Base-by-base conservation (phyloP, 2,797 vertebrate species). In the Etheostoma perlongum region DNA sequence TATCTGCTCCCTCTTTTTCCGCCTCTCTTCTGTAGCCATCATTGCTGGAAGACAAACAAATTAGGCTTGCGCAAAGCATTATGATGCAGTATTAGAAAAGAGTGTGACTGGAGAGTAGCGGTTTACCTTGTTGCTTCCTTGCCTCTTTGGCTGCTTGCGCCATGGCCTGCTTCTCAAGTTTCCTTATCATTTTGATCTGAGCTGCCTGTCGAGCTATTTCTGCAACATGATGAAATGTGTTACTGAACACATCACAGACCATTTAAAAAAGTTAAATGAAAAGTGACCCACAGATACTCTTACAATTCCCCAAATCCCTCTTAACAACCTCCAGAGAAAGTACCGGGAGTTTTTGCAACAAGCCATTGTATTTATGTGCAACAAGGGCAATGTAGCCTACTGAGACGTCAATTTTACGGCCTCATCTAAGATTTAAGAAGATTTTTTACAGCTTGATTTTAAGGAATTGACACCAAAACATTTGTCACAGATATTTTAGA, bases 181-280 rank as follows among this genome's bases (percentile, higher is more conserved):
- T 98, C 85, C 96, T 96, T 89, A 98, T 95, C 88, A 98, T 94
- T 91, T 99, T 99, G 88, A 99, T 97, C 88, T 99, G 96, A 78
- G 97, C 96, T 76, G 97, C 98, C 93, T 99, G 97, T 74, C 96
- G 96, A 51, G 97, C 97, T 84, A 98, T 97, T 96, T 98, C 98
- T 99, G 93, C 89, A 90, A 94, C 52, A 87, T 46, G 83, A 74
- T 61, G 47, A 76, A 59, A 83, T 48, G 2, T 12, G 33, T 73
- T 52, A 57, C 11, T 44, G 27, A 85, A 72, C 36, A 40, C 9
- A 74, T 75, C 36, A 47, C 67, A 69, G 18, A 53, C 11, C 5
- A 0, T 44, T 19, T 11, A 48, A n/a, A 64, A 78, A 79, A 44
- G 18, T 5, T 53, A 7, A 59, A 40, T 1, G 0, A 59, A 74